Percentiles rank a stretch among this genome's conserved stretches.
Evolutionary conservation across 2,888 invertebrate genomes (phyloP).

Genomic region (Dusona sp.): DNA sequence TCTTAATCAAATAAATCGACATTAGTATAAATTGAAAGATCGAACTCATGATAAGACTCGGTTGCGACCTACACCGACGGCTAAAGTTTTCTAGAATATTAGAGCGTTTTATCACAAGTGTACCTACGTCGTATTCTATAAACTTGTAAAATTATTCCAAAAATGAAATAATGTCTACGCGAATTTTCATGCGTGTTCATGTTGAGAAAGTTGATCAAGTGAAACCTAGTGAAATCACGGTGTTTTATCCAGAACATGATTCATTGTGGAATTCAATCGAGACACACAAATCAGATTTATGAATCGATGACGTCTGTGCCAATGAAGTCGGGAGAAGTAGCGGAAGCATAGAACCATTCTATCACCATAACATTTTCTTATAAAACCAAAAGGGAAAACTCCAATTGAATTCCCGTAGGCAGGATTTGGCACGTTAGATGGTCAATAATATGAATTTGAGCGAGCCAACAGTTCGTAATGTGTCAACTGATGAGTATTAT

Average conservation of each 20-base stretch:
- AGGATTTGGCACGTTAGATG: too few relatives aligned
- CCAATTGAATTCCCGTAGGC: too few relatives aligned
- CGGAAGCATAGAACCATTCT: neutral
- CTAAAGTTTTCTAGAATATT: neutral
- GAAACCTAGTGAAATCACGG: neutral
- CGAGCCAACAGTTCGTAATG: neutral
- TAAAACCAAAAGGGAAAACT: neutral
- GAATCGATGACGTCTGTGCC: neutral
- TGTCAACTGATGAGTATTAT: neutral
- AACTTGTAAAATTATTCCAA: neutral
- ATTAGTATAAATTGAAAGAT: too few relatives aligned
- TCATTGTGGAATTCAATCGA: neutral
- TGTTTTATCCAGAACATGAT: neutral
- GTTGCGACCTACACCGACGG: too few relatives aligned
- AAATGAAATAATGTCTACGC: neutral
- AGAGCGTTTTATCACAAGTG: neutral
- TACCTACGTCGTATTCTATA: neutral
- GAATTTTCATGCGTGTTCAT: neutral
- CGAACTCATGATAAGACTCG: too few relatives aligned
- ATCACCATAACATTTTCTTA: neutral
- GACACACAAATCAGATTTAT: neutral
- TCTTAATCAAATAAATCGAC: neutral
- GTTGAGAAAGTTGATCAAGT: neutral
- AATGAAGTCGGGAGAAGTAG: neutral
- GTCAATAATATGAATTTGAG: too few relatives aligned